Evolutionary conservation across 2,888 invertebrate genomes (phyloP), one percentile per base, ranked within the genome.

Genomic region (Orthosia gracilis): DNA sequence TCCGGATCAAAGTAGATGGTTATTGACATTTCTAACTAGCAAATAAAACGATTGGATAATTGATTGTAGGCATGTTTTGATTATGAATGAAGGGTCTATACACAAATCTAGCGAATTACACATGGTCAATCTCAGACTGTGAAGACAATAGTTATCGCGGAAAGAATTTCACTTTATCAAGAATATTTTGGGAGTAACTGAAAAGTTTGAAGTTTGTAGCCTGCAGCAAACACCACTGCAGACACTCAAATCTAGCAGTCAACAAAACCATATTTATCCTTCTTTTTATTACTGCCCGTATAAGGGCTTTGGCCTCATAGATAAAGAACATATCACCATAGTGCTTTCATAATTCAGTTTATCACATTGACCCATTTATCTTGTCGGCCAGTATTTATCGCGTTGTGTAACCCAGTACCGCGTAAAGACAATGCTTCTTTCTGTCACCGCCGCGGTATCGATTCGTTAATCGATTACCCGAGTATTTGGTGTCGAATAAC

Each of bases 331-430:
- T 70, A 74, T 69, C 62, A 40, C 47, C 26, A 52, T 68, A 57
- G 5, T n/a, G 26, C 75, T 83, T 84, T 76, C 76, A 78, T 83
- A 77, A 83, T 76, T 73, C 65, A 72, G 61, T 81, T 84, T 84
- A 84, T 84, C 74, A 69, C 40, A 63, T 21, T 64, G 76, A 67
- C 83, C 76, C 54, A 83, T 71, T 79, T 82, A 73, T 82, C 83
- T 79, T 17, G 47, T 26, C 55, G n/a, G 66, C 75, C 66, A 59
- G 71, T 67, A 69, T 65, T 75, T 73, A 73, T 59, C 49, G 45
- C 54, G 58, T 82, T 71, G 73, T 58, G 73, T 64, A 78, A 71
- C 57, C 17, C n/a, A 21, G 31, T n/a, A 11, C n/a, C 21, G 17
- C 49, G 55, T 64, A 74, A 77, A 80, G 76, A 79, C 82, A 84